Base-by-base conservation (phyloP, 2,888 invertebrate genomes). In the Temnothorax ravouxi region DNA sequence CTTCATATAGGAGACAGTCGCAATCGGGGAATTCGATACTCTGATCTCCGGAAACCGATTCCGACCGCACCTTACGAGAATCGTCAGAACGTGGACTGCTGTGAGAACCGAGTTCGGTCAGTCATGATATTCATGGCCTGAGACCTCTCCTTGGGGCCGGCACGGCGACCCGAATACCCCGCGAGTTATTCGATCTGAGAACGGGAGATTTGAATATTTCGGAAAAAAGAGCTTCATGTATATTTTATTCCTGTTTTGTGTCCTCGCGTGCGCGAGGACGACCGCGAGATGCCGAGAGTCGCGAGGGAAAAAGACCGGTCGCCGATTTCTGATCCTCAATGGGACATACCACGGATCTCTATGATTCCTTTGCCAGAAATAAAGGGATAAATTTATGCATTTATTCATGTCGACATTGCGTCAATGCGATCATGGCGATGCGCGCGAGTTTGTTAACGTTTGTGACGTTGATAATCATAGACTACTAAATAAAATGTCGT, bases 61-160 rank as follows among this genome's bases (percentile, higher is more conserved):
- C 87, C 85, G 72, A 75, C 87, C 86, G 81, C 89, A 87, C 89
- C 90, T 92, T 92, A 88, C 90, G 89, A 90, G 91, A 92, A 91
- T 92, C 91, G 92, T 88, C 90, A 90, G 90, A 90, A 90, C 90
- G 91, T 92, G 91, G n/a, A 91, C 86, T 87, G 86, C 88, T 87
- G 86, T 88, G 88, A 85, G 89, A 88, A 86, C 86, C 84, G 90
- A 90, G 92, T 91, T 94, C 93, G 94, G 94, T 94, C 94, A 94
- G 93, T 93, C 93, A 94, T 93, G 94, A 93, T 95, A 95, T 95
- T 95, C 95, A 95, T 94, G 94, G 94, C 92, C 91, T 93, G 94
- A 94, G 94, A 94, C 94, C 93, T 92, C 79, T 79, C 90, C 92
- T 91, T 88, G 91, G 91, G 92, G 91, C 90, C 91, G 86, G 88